Evolutionary conservation across 1,140 invertebrate genomes (phyloP), one percentile per base, ranked within the genome.

Genomic region (Drusus annulatus): DNA sequence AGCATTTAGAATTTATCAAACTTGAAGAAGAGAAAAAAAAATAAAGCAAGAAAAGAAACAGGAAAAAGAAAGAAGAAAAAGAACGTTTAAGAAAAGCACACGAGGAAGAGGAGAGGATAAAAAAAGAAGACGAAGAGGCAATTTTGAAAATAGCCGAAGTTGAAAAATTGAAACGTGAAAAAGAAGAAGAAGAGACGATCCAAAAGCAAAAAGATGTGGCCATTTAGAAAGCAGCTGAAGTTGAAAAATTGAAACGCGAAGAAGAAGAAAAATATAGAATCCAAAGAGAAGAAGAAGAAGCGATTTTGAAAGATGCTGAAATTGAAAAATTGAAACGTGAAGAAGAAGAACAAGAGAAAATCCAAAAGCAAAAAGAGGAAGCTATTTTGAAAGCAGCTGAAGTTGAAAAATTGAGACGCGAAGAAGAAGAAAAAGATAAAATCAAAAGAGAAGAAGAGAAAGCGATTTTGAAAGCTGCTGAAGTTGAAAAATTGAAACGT

Each of bases 181-280:
- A 28, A 76, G 31, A 76, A 69, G 25, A 74, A 16, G 69, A 84
- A 76, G 73, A 76, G n/a, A 54, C 79, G 76, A 86, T 88, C 69
- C 81, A 83, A 68, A 86, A 87, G 17, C 81, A 84, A 52, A 50
- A 84, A 74, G 51, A 23, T 58, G 16, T 84, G 74, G n/a, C 3
- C 0, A 31, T n/a, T 19, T 25, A 54, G 54, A 75, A 54, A n/a
- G 77, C 52, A 25, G 81, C 76, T 52, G 79, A 74, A 69, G 74
- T 80, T 81, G 68, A 74, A 76, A 71, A 81, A 80, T 23, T 63
- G 58, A 62, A 80, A 81, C 17, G 80, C 81, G 76, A 80, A 80
- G 56, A 81, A 79, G 80, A 84, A 63, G 81, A 63, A 79, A 63
- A 78, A 76, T 50, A 76, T 74, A 62, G 51, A 79, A 60, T 78